Evolutionary conservation across 2,113 vertebrate species (phyloP).

Genomic region (Carassius carassius): DNA sequence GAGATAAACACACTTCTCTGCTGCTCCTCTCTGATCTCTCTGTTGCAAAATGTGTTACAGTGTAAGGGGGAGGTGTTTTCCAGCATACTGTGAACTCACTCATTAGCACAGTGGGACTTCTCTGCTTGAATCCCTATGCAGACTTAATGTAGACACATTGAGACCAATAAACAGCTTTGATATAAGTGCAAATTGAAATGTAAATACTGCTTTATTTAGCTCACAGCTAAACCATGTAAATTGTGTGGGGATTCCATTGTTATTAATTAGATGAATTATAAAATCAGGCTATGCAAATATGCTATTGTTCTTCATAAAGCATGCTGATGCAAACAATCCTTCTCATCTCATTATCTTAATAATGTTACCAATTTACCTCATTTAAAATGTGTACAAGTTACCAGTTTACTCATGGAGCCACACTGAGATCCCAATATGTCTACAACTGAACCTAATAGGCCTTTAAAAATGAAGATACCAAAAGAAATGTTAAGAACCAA

Average conservation of each 20-base stretch:
- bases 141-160: not conserved
- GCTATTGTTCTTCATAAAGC: not conserved
- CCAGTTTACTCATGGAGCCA: no score
- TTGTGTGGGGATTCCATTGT: not conserved
- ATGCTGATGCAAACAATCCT: not conserved
- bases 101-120: not conserved
- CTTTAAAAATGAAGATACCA: no score
- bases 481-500: no score
- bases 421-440: no score
- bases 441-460: no score
- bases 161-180: constrained; percentile 18
- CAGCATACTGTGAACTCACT: constrained; percentile 8
- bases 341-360: not conserved
- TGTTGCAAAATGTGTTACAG: constrained; percentile 6
- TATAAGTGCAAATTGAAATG: not conserved
- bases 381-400: no score
- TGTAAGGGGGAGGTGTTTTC: not conserved
- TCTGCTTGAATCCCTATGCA: not conserved
- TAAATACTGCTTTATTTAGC: not conserved
- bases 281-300: not conserved
- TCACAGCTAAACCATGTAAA: not conserved
- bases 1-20: constrained; percentile 34
- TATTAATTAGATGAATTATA: not conserved
- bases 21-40: constrained; percentile 20
- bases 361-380: not conserved